phyloP scores from a whole-genome alignment of 2,888 invertebrate genomes.

The Aplocera efformata region DNA sequence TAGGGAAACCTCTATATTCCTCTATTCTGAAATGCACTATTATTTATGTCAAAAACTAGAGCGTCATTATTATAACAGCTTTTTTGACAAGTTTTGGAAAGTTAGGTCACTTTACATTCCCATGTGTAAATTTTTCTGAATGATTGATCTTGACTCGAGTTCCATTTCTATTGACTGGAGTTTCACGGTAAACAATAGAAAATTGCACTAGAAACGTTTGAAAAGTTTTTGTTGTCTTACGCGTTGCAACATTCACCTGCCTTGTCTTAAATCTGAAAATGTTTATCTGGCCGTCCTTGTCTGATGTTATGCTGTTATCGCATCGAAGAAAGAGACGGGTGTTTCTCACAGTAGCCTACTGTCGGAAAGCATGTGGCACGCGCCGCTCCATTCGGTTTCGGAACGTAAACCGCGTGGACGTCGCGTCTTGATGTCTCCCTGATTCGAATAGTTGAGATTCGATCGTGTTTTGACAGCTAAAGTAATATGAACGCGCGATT shows the following conservation, averaged over 20 bases:
- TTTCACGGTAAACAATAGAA: constrained; percentile 49
- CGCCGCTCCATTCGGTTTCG: constrained; percentile 74
- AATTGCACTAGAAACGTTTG: constrained; percentile 62
- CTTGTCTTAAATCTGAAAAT: constrained; percentile 53
- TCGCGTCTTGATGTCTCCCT: constrained; percentile 43
- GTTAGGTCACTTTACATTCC: too few relatives aligned
- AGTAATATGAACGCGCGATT: constrained; percentile 26
- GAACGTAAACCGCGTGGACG: constrained; percentile 61
- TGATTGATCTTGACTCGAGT: constrained; percentile 31
- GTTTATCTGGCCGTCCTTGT: constrained; percentile 57
- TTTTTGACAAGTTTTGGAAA: too few relatives aligned
- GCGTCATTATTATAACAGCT: too few relatives aligned
- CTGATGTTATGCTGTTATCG: constrained; percentile 39
- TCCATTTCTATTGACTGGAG: constrained; percentile 39
- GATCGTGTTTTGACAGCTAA: constrained; percentile 66
- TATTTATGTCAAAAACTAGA: too few relatives aligned
- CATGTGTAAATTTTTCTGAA: constrained; percentile 13
- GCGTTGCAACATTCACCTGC: constrained; percentile 72
- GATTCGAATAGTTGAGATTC: constrained; percentile 47
- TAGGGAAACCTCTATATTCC: too few relatives aligned
- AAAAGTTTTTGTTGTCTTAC: constrained; percentile 67
- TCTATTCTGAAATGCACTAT: too few relatives aligned
- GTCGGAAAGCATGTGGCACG: constrained; percentile 69
- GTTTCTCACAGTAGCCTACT: constrained; percentile 44
- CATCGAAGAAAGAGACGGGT: constrained; percentile 61